A percentile compares a stretch with the other conserved stretches of the same genome.
Evolutionary conservation across 2,797 vertebrate species (phyloP).

Genomic region (Characodon lateralis): DNA sequence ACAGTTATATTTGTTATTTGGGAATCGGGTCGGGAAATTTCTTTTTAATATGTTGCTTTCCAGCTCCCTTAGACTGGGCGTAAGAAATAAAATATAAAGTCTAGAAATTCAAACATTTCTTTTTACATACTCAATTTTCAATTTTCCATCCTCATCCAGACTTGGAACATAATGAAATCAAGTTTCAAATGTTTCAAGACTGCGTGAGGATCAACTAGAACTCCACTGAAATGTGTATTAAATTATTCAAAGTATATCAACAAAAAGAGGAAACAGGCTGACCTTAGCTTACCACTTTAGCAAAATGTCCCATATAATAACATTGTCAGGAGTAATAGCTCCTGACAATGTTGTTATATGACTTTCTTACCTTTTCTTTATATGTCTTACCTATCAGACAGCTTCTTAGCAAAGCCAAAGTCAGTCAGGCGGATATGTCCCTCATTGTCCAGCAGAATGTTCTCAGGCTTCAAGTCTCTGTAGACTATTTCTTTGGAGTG

Average conservation of each 20-base stretch:
- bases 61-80: too few relatives aligned
- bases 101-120: too few relatives aligned
- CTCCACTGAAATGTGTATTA: background rate
- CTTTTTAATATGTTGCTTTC: too few relatives aligned
- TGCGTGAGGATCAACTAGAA: background rate
- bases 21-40: too few relatives aligned
- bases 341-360: too few relatives aligned
- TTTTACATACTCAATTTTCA: background rate
- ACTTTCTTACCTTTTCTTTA: background rate
- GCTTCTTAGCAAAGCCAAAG: slow-evolving; percentile 97
- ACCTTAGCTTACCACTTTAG: background rate
- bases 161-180: background rate
- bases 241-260: background rate
- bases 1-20: too few relatives aligned
- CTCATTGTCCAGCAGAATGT: slow-evolving; percentile 93
- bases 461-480: slow-evolving; percentile 96
- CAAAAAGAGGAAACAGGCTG: background rate
- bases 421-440: slow-evolving; percentile 97
- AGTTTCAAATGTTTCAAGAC: background rate
- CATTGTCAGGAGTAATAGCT: background rate
- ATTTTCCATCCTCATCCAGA: background rate
- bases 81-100: too few relatives aligned
- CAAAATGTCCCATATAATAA: background rate
- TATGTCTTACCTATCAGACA: slow-evolving; percentile 87
- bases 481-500: slow-evolving; percentile 94